phyloP scores from a whole-genome alignment of 1,140 invertebrate genomes.

The Drosophila chauvacae region DNA sequence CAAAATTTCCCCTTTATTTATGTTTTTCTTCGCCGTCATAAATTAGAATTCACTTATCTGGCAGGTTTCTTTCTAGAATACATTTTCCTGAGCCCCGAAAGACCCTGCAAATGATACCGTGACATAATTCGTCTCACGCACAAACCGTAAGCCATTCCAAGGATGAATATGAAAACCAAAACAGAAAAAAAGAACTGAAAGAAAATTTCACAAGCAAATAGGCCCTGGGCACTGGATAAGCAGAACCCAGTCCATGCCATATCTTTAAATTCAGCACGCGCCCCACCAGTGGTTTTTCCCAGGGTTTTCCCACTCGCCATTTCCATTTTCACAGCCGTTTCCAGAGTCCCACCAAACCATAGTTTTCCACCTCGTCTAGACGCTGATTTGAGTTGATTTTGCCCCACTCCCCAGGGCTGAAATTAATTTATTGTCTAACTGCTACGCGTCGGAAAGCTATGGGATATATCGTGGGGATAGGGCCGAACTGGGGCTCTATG shows the following conservation, averaged over 20 bases:
- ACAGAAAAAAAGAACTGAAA: neutral
- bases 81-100: constrained; percentile 6
- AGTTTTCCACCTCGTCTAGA: constrained; percentile 63
- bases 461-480: neutral
- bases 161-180: constrained; percentile 45
- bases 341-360: constrained; percentile 9
- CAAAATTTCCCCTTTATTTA: neutral
- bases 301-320: constrained; percentile 2
- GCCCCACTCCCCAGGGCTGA: constrained; percentile 27
- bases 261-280: constrained; percentile 73
- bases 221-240: constrained; percentile 41
- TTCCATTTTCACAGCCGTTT: neutral
- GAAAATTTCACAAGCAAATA: constrained; percentile 39
- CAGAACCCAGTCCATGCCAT: constrained; percentile 8
- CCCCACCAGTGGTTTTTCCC: constrained; percentile 35
- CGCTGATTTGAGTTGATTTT: constrained; percentile 72
- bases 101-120: constrained; percentile 26
- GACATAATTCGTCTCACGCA: constrained; percentile 50
- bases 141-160: constrained; percentile 31
- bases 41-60: constrained; percentile 30
- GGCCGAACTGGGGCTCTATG: constrained; percentile 14
- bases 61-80: constrained; percentile 3
- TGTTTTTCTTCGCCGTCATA: constrained; percentile 7
- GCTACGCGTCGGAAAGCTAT: constrained; percentile 1
- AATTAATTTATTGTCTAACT: constrained; percentile 79